Conservation (phyloP, 2,888 invertebrate genomes). For the Carabus problematicus region DNA sequence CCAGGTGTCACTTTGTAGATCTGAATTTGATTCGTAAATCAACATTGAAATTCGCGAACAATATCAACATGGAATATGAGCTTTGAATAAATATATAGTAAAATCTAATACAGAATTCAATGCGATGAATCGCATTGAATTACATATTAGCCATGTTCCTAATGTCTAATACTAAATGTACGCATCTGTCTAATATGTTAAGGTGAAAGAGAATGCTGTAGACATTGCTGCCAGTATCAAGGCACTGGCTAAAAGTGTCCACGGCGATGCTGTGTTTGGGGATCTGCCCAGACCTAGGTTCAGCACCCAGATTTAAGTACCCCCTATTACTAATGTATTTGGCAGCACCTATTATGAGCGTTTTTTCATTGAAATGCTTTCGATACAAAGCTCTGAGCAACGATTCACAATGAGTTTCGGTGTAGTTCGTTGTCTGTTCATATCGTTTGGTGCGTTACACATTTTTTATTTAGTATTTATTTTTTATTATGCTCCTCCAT, state of each 20-base stretch:
- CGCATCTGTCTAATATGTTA: background rate
- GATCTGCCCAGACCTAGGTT: slow-evolving; percentile 87
- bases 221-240: slow-evolving; percentile 92
- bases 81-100: too few species aligned
- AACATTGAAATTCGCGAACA: too few species aligned
- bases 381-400: too few species aligned
- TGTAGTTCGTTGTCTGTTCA: too few species aligned
- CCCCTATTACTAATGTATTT: slow-evolving; percentile 1
- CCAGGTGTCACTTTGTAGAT: background rate
- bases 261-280: slow-evolving; percentile 85
- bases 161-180: background rate
- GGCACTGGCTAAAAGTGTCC: slow-evolving; percentile 89
- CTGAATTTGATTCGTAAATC: background rate
- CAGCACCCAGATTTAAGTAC: slow-evolving; percentile 79
- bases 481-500: slow-evolving; percentile 4
- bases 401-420: too few species aligned
- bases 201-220: slow-evolving; percentile 66
- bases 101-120: too few species aligned
- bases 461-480: too few species aligned
- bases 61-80: too few species aligned
- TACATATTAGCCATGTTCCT: too few species aligned
- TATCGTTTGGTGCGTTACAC: too few species aligned
- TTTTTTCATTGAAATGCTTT: too few species aligned
- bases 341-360: slow-evolving; percentile 24
- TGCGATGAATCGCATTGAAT: too few species aligned